Conservation (phyloP, 2,888 invertebrate genomes). For the Sialis fuliginosa region DNA sequence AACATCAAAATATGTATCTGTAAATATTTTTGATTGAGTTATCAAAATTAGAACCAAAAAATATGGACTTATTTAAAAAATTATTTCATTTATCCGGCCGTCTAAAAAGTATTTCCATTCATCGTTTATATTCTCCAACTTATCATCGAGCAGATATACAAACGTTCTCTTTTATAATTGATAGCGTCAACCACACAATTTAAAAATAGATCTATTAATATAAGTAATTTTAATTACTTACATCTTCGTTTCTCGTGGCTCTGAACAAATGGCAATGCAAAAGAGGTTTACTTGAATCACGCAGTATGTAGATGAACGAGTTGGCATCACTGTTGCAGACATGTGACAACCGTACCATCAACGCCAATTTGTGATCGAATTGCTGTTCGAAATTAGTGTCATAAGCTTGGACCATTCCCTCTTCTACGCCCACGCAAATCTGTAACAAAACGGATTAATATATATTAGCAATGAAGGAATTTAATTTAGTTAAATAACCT, state of each 20-base stretch:
- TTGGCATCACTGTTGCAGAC: slow-evolving; percentile 21
- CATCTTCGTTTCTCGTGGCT: slow-evolving; percentile 45
- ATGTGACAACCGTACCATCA: slow-evolving; percentile 33
- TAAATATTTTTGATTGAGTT: too few relatives aligned
- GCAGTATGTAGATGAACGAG: slow-evolving; percentile 54
- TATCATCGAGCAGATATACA: too few relatives aligned
- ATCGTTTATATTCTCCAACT: too few relatives aligned
- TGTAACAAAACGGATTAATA: slow-evolving; percentile 24
- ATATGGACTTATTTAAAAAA: too few relatives aligned
- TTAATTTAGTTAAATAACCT: too few relatives aligned
- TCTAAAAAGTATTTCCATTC: too few relatives aligned
- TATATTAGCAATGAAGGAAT: not conserved
- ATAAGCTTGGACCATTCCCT: slow-evolving; percentile 48
- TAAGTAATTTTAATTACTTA: slow-evolving; percentile 28
- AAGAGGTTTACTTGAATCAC: slow-evolving; percentile 49
- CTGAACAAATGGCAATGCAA: slow-evolving; percentile 59
- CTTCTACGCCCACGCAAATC: slow-evolving; percentile 55
- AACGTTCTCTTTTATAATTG: too few relatives aligned
- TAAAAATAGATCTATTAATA: not conserved
- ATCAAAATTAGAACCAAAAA: too few relatives aligned
- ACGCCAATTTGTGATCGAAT: slow-evolving; percentile 41
- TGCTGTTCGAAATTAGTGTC: slow-evolving; percentile 53
- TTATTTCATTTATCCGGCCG: too few relatives aligned
- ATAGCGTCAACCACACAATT: too few relatives aligned
- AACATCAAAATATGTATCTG: too few relatives aligned